Evolutionary conservation across 2,888 invertebrate genomes (phyloP).

Genomic region (Micoletzkya japonica): DNA sequence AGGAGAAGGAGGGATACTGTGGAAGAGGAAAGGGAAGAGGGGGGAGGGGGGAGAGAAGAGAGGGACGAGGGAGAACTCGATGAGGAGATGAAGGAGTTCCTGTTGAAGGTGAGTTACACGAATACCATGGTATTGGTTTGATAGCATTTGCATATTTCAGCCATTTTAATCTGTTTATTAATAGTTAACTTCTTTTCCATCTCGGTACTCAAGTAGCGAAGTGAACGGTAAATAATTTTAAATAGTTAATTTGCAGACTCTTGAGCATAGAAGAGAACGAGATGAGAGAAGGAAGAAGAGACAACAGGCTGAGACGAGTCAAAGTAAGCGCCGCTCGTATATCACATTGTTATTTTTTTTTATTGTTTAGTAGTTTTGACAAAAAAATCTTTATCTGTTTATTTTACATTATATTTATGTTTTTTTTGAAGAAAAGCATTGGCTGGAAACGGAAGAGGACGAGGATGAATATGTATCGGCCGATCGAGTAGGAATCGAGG

Average conservation of each 20-base stretch:
- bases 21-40: not conserved
- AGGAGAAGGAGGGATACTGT: not conserved
- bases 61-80: not conserved
- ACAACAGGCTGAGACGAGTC: not conserved
- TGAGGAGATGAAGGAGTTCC: slow-evolving; percentile 25
- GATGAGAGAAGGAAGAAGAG: slow-evolving; percentile 9
- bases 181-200: not conserved
- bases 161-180: not conserved
- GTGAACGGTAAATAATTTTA: no score
- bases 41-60: slow-evolving; percentile 9
- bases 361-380: not conserved
- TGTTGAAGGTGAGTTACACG: not conserved
- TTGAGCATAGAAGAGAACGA: slow-evolving; percentile 10
- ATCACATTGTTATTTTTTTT: not conserved
- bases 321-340: not conserved
- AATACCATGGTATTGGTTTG: no score
- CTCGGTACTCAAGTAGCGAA: no score
- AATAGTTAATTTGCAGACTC: not conserved
- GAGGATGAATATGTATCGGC: slow-evolving; percentile 9
- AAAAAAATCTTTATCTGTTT: not conserved
- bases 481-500: slow-evolving; percentile 14
- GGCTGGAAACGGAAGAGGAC: slow-evolving; percentile 14
- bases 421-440: not conserved
- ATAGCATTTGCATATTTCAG: no score
- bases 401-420: not conserved